phyloP scores from a whole-genome alignment of 2,888 invertebrate species.

The Prosapia bicincta region DNA sequence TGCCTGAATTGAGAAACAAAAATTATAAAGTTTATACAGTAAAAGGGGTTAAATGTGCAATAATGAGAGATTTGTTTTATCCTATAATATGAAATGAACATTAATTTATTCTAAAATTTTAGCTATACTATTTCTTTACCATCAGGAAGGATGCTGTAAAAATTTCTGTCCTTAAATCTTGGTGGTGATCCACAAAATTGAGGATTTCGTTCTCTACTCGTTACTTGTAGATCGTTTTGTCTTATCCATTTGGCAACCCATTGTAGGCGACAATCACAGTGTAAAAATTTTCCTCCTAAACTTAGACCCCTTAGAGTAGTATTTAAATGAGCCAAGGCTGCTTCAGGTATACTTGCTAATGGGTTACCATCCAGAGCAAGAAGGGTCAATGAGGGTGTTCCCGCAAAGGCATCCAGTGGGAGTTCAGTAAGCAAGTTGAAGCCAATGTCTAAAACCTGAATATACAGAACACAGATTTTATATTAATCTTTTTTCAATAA shows the following conservation, averaged over 20 bases:
- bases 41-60: too few species aligned
- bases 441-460: constrained; percentile 82
- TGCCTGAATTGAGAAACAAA: too few species aligned
- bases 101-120: too few species aligned
- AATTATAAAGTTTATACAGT: too few species aligned
- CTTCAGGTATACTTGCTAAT: constrained; percentile 74
- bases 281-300: constrained; percentile 81
- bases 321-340: constrained; percentile 74
- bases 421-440: constrained; percentile 83
- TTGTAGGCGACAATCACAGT: constrained; percentile 81
- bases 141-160: constrained; percentile 81
- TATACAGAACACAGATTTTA: too few species aligned
- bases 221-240: constrained; percentile 84
- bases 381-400: constrained; percentile 79
- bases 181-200: constrained; percentile 88
- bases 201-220: constrained; percentile 85
- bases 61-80: too few species aligned
- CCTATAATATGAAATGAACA: too few species aligned
- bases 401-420: constrained; percentile 73
- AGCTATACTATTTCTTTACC: constrained; percentile 46
- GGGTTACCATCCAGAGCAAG: constrained; percentile 91
- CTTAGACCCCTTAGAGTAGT: constrained; percentile 80
- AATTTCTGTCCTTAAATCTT: constrained; percentile 74
- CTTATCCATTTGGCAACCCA: constrained; percentile 93
- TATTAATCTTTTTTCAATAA: too few species aligned